Evolutionary conservation across 1,140 invertebrate species (phyloP).

Genomic region (Paracyclopina nana): DNA sequence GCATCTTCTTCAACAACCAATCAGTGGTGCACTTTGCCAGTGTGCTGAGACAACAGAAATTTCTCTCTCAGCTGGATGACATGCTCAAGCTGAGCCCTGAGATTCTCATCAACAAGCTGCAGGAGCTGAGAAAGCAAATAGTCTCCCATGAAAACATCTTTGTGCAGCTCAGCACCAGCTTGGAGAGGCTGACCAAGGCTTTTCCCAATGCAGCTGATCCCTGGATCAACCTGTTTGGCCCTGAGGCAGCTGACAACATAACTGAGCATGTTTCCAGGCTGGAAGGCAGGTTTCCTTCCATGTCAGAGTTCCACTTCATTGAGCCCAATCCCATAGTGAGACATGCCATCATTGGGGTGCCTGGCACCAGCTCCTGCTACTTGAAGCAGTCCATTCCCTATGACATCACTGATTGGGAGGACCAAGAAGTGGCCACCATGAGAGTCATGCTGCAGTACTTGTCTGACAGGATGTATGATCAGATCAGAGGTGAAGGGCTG

Average conservation of each 20-base stretch:
- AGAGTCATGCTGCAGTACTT: conserved; percentile 8
- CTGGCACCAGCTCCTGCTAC: conserved; percentile 7
- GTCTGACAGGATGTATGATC: conserved; percentile 9
- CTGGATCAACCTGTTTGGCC: conserved; percentile 1
- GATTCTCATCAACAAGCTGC: neutral
- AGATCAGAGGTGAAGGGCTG: conserved; percentile 4
- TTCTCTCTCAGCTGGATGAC: neutral
- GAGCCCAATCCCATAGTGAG: neutral
- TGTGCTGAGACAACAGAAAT: neutral
- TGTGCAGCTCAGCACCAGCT: neutral
- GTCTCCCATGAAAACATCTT: neutral
- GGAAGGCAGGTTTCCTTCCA: neutral
- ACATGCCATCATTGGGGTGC: neutral
- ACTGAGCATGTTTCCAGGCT: neutral
- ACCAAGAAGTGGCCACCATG: conserved; percentile 1
- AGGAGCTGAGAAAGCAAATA: neutral
- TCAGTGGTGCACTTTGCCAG: neutral
- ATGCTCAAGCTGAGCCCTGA: neutral
- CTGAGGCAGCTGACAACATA: neutral
- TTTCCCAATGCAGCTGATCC: neutral
- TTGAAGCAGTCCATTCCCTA: conserved; percentile 6
- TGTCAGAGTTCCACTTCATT: neutral
- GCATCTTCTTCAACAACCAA: conserved; percentile 1
- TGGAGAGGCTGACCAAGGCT: conserved; percentile 1
- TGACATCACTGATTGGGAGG: conserved; percentile 4